Evolutionary conservation across 2,113 vertebrate species (phyloP).

Genomic region (Porphyrio hochstetteri): DNA sequence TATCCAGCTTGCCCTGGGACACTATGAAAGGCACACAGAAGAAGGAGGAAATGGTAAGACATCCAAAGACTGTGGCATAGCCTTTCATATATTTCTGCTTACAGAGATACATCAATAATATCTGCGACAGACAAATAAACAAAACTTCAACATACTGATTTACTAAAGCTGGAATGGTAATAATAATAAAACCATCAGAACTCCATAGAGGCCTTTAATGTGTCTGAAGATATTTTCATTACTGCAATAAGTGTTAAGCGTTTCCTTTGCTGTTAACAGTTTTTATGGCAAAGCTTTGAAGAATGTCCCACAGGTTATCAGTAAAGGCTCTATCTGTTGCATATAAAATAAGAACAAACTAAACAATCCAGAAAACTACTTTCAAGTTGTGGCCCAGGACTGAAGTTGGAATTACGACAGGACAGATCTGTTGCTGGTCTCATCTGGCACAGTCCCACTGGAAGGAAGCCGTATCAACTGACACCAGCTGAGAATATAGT

Average conservation of each 20-base stretch:
- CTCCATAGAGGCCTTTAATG: conserved; percentile 51
- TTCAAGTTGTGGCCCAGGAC: conserved; percentile 39
- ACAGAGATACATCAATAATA: conserved; percentile 14
- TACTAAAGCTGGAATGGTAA: conserved; percentile 31
- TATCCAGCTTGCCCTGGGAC: neutral
- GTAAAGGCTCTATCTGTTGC: neutral
- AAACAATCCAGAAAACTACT: conserved; percentile 49
- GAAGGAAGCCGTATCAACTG: conserved; percentile 29
- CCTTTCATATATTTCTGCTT: neutral
- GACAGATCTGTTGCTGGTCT: conserved; percentile 6
- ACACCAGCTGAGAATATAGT: conserved; percentile 30
- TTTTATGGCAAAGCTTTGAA: conserved; percentile 66
- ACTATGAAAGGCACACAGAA: neutral
- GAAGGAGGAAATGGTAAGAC: neutral
- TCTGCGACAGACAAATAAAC: conserved; percentile 56
- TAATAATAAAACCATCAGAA: conserved; percentile 66
- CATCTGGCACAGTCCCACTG: neutral
- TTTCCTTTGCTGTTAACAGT: conserved; percentile 58
- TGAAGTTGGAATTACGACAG: neutral
- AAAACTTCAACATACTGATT: conserved; percentile 12
- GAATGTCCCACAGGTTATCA: conserved; percentile 59
- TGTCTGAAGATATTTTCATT: conserved; percentile 59
- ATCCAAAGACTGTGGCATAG: neutral
- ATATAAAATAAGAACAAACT: conserved; percentile 52
- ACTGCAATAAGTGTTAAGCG: conserved; percentile 49